Evolutionary conservation across 2,888 invertebrate species (phyloP).

Genomic region (Idaea biselata): DNA sequence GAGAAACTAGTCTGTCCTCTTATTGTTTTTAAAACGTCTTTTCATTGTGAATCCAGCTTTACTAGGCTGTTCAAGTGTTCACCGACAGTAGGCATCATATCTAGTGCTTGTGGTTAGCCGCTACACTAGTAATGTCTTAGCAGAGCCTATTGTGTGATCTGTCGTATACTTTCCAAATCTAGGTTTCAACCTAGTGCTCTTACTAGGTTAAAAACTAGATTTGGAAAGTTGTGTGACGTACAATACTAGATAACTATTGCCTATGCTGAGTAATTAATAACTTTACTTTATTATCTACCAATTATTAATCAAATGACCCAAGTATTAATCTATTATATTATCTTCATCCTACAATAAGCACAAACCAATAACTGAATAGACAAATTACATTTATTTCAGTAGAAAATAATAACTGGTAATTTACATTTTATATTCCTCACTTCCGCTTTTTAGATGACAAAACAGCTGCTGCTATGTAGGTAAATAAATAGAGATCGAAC

Average conservation of each 20-base stretch:
- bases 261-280: background rate
- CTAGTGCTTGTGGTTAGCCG: conserved; percentile 15
- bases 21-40: background rate
- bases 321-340: too few species aligned
- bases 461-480: background rate
- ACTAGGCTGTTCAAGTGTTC: background rate
- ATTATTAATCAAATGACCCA: too few species aligned
- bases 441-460: too few species aligned
- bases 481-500: background rate
- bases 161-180: background rate
- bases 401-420: too few species aligned
- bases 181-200: too few species aligned
- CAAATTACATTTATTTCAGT: too few species aligned
- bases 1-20: background rate
- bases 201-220: background rate
- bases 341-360: too few species aligned
- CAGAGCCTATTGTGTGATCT: background rate
- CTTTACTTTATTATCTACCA: too few species aligned
- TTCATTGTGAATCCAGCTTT: background rate
- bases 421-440: too few species aligned
- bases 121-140: conserved; percentile 5
- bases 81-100: conserved; percentile 6
- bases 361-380: too few species aligned
- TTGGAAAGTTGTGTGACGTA: background rate
- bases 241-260: background rate